These are phyloP conservation scores for Ictidomys tridecemlineatus DNA, from an alignment of 2,113 vertebrate genomes.

Conservation along the genomic window DNA sequence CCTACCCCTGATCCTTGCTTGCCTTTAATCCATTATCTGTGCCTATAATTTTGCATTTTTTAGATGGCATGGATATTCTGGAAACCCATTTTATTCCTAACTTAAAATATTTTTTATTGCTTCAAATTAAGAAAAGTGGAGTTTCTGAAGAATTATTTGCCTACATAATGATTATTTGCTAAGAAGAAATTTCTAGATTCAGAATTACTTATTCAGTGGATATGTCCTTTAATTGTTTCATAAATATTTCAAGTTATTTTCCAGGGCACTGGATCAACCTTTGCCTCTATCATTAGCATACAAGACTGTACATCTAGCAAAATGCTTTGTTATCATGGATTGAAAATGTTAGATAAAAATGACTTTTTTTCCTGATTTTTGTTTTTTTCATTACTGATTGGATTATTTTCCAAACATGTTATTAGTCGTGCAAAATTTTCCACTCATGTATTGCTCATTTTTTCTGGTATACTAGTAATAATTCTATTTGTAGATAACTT, in stretches of 20 bases:
- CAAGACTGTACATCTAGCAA: neutral
- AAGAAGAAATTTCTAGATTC: neutral
- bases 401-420: neutral
- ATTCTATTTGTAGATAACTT: neutral
- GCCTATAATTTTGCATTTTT: neutral
- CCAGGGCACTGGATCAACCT: neutral
- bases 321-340: neutral
- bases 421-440: neutral
- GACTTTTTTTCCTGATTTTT: neutral
- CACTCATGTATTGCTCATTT: neutral
- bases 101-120: neutral
- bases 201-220: neutral
- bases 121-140: neutral
- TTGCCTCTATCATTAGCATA: neutral
- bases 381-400: neutral
- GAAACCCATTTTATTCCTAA: neutral
- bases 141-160: neutral
- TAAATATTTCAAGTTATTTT: neutral
- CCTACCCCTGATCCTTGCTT: neutral
- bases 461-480: neutral
- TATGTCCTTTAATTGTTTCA: neutral
- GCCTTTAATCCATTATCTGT: neutral
- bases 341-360: conserved; percentile 1
- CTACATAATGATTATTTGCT: neutral
- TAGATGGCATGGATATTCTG: neutral